Evolutionary conservation across 2,888 invertebrate genomes (phyloP), one percentile per base, ranked within the genome.

Genomic region (Helleia helle): DNA sequence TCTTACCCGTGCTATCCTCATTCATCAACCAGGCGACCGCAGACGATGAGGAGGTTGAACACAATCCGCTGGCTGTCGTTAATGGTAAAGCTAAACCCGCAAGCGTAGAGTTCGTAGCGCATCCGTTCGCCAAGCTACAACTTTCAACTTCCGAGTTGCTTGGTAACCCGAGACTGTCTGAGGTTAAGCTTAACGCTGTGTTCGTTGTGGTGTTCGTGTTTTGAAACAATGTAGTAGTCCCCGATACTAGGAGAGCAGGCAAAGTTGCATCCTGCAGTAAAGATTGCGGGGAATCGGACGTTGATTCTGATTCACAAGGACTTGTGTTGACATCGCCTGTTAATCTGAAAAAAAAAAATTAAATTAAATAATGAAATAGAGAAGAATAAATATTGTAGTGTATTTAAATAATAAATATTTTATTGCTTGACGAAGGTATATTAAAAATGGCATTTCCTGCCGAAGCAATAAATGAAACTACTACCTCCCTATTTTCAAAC

Each of bases 271-370:
- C 81, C 50, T 81, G 83, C 14, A 83, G 72, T 22, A 81, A 51
- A 11, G 79, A 76, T 36, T 75, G 79, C 17, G 89, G 89, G 4
- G 89, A 88, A 51, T 88, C 87, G 48, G 89, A 89, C 6, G 88
- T 88, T 12, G 88, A 89, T 56, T 87, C 88, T 15, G 88, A 88
- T 64, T 87, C 88, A 66, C 87, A 87, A 5, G 89, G 89, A 55
- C 89, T 83, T 54, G 81, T 57, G 71, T 83, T 79, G 73, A 75
- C 62, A 59, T 83, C 84, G 47, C 70, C 68, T 50, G 85, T 81
- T 55, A 85, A 58, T 64, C 86, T 86, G 71, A 1, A 71, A 71
- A 22, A 49, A 48, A 47, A 38, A 38, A 30, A 36, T 17, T 8
- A 3, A 3, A 39, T 27, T n/a, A n/a, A n/a, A n/a, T n/a, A n/a